These are phyloP conservation scores for Cephalopachus bancanus DNA, from an alignment of 2,797 vertebrate species.

Conservation along the genomic window DNA sequence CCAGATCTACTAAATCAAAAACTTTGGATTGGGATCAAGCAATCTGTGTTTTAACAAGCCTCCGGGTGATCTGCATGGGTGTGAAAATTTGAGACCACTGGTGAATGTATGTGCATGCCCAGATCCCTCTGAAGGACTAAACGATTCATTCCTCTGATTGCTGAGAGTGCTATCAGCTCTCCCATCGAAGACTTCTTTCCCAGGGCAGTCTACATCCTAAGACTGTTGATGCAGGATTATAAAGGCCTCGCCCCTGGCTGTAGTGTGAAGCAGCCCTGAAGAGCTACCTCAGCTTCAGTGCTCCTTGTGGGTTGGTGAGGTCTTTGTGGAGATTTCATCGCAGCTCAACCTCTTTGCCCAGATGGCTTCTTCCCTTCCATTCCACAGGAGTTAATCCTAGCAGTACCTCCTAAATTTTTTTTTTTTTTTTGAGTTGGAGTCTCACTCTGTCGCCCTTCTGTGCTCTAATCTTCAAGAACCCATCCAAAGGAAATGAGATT, in stretches of 20 bases:
- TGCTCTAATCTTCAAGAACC: background rate
- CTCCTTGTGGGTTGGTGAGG: background rate
- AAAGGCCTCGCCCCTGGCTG: background rate
- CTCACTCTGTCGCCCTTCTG: too few relatives aligned
- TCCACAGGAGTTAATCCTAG: background rate
- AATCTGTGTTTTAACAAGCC: background rate
- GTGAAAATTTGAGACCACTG: background rate
- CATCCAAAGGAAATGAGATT: background rate
- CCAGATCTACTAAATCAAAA: background rate
- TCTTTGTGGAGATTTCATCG: background rate
- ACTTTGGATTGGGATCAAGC: background rate
- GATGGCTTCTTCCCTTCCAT: background rate
- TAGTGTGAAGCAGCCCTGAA: background rate
- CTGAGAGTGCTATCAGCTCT: background rate
- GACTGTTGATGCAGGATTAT: background rate
- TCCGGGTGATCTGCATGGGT: background rate
- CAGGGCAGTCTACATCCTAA: background rate
- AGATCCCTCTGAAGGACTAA: background rate
- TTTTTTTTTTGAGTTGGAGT: too few relatives aligned
- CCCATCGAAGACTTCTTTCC: background rate
- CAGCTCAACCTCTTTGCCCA: background rate
- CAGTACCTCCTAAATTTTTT: background rate
- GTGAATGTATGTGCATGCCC: background rate
- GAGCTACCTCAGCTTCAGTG: background rate
- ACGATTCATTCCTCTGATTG: background rate